These are phyloP conservation scores for Ferrisia virgata DNA, from an alignment of 2,888 invertebrate genomes.

Conservation along the genomic window DNA sequence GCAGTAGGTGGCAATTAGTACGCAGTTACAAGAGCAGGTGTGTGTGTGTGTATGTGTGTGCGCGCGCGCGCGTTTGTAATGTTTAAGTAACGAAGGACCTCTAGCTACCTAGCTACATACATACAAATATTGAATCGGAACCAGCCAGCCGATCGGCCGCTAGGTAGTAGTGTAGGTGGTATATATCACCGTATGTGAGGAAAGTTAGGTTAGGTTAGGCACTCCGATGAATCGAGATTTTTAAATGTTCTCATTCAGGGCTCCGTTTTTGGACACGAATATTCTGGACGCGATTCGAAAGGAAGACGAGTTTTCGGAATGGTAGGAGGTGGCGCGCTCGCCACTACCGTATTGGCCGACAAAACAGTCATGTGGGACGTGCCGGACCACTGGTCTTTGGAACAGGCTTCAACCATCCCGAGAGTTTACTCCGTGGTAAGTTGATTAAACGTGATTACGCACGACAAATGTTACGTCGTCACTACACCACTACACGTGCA, in stretches of 20 bases:
- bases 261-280: constrained; percentile 91
- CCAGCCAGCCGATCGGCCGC: too few relatives aligned
- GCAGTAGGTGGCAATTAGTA: too few relatives aligned
- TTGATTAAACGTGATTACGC: too few relatives aligned
- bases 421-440: constrained; percentile 86
- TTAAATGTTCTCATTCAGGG: constrained; percentile 59
- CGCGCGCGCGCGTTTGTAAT: too few relatives aligned
- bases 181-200: not conserved
- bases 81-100: too few relatives aligned
- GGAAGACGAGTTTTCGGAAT: constrained; percentile 89
- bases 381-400: constrained; percentile 81
- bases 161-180: too few relatives aligned
- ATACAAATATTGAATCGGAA: constrained; percentile 51
- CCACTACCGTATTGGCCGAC: constrained; percentile 85
- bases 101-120: too few relatives aligned
- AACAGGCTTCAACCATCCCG: constrained; percentile 89
- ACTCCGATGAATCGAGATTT: too few relatives aligned
- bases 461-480: not conserved
- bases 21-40: too few relatives aligned
- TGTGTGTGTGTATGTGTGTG: too few relatives aligned
- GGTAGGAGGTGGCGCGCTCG: constrained; percentile 83
- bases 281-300: constrained; percentile 74
- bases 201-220: too few relatives aligned
- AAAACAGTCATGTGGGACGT: constrained; percentile 83
- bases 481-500: too few relatives aligned